phyloP scores from a whole-genome alignment of 2,797 vertebrate species.

The Zalophus californianus region DNA sequence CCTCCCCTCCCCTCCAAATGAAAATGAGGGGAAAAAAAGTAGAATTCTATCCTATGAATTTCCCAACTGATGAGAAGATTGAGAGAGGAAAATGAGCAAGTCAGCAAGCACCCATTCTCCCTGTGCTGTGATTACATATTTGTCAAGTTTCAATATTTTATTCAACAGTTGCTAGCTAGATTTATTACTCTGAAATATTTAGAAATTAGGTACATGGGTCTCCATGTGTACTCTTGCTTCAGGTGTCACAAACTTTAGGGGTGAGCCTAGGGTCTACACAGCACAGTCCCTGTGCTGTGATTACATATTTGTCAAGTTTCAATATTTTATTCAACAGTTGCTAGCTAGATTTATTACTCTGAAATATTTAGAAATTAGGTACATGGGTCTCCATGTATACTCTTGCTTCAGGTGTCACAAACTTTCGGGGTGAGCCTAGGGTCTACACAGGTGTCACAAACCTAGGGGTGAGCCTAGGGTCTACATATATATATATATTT shows the following conservation, averaged over 20 bases:
- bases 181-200: slow-evolving; percentile 10
- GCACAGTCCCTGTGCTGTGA: slow-evolving; percentile 10
- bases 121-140: background rate
- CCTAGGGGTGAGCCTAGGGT: no score
- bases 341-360: background rate
- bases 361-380: slow-evolving; percentile 12
- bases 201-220: background rate
- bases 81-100: background rate
- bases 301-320: background rate
- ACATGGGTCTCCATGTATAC: background rate
- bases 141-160: background rate
- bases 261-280: background rate
- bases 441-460: no score
- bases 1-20: background rate
- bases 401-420: background rate
- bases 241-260: background rate
- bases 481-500: no score
- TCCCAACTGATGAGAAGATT: background rate
- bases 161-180: background rate
- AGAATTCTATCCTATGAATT: background rate
- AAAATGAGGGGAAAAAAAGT: background rate
- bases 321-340: background rate
- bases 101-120: background rate
- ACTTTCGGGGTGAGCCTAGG: background rate
- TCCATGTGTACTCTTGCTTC: background rate